These are phyloP conservation scores for Dolichotis patagonum DNA, from an alignment of 2,113 vertebrate genomes.

Conservation along the genomic window DNA sequence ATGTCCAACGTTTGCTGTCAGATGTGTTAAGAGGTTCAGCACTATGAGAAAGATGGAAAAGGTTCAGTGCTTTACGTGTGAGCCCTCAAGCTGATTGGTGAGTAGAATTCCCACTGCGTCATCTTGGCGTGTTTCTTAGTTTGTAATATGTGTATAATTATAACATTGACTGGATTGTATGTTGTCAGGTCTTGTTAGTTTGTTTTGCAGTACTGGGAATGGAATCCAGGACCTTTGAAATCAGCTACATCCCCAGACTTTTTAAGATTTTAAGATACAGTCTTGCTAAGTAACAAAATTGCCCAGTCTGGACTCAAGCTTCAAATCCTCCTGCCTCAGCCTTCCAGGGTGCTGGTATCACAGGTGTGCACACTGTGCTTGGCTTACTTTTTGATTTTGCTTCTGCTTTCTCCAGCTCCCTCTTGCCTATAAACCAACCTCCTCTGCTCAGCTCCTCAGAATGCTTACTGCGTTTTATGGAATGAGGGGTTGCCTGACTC, in stretches of 20 bases:
- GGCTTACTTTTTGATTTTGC: background rate
- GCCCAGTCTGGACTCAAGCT: background rate
- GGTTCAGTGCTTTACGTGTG: background rate
- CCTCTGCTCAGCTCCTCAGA: background rate
- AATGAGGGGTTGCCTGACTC: background rate
- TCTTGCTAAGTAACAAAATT: background rate
- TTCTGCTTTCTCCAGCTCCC: background rate
- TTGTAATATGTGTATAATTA: background rate
- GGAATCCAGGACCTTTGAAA: background rate
- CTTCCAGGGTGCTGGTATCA: background rate
- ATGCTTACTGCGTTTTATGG: background rate
- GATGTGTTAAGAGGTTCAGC: background rate
- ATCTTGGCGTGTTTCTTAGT: background rate
- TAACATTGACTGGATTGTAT: background rate
- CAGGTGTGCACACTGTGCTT: background rate
- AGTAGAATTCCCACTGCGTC: background rate
- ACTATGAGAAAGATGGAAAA: background rate
- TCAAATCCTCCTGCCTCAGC: background rate
- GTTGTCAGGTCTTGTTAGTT: background rate
- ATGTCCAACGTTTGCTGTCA: background rate
- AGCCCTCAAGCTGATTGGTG: background rate
- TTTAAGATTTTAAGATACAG: background rate
- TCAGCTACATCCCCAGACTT: background rate
- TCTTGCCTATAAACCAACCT: background rate
- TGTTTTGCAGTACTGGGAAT: background rate